Evolutionary conservation across 2,797 vertebrate genomes (phyloP), one percentile per base, ranked within the genome.

Genomic region (Pempheris klunzingeri): DNA sequence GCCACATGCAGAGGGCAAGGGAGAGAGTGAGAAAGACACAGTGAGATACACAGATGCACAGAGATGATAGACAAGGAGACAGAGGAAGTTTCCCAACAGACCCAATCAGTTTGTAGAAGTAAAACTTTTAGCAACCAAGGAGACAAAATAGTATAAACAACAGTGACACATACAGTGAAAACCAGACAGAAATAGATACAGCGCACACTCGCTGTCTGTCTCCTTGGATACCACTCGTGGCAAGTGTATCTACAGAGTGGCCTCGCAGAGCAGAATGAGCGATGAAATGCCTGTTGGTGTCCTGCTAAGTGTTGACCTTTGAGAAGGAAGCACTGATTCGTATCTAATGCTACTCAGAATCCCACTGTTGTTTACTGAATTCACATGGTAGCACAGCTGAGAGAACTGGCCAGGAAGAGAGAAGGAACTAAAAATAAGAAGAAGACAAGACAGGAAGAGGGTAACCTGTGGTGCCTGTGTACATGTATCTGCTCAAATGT

Each of bases 251-350:
- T 38, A 44, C 20, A 18, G 22, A 36, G 34, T 22, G 44, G 24
- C 12, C 28, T 20, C 30, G 3, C 18, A 46, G 30, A 60, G 34
- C 50, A 66, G 59, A 77, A 17, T 41, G 32, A 65, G 52, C 52
- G 43, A 14, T 58, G 57, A 24, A 5, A 67, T 73, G 36, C 61
- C 52, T 75, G 41, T 24, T 28, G 60, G 49, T 59, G 62, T 74
- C 62, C 64, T 64, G 75, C 68, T 57, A 69, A 71, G 71, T 34
- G 62, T 26, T 85, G 52, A 87, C 73, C 72, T 87, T 81, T 77
- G 30, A 62, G 28, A 53, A 10, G 30, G 44, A 76, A 74, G 14
- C 57, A 52, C 20, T 73, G 69, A 70, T 60, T 71, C 54, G 10
- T 22, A 67, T 71, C 58, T 52, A 57, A 78, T 54, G 62, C 17